Evolutionary conservation across 2,113 vertebrate genomes (phyloP), one percentile per base, ranked within the genome.

Genomic region (Hippocampus comes): DNA sequence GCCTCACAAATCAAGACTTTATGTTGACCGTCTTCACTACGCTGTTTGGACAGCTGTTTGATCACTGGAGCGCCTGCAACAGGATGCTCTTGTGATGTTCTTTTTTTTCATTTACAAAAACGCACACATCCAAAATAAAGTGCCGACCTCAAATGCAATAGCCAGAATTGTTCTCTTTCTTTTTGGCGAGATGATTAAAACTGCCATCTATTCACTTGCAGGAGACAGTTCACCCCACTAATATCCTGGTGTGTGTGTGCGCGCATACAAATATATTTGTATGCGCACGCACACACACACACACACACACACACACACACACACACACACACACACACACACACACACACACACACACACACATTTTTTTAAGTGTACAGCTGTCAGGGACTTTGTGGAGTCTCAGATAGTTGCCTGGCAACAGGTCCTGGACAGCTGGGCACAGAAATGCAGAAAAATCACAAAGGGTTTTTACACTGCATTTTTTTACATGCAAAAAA

Each of bases 11-110:
- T 89, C 79, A 99, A 87, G 57, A 95, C 92, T 91, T 95, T 94
- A 74, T 93, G 93, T 53, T 85, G 87, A 77, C 91, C 93, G 73
- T 94, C 93, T 57, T 92, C 82, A 42, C 91, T 87, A 2, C 88
- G 91, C 72, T 84, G 87, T 86, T 96, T 96, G 57, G 84, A 84
- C 87, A 99, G 93, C 9, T 56, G 41, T 87, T 78, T 95, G 88
- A 99, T 95, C 68, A 95, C 91, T 75, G 97, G 95, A 84, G 93
- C 91, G 88, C 96, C 97, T 98, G 81, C 9, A 89, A 85, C 43
- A 6, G 60, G 38, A 69, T 18, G 42, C 51, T 55, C 10, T 41
- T 42, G 67, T n/a, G 43, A 48, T 48, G n/a, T 48, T 48, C 23
- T 25, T 27, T 48, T 48, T 27, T 38, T 38, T 38, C 34, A 56